Percentiles rank a stretch among this genome's conserved stretches.
Conservation (phyloP, 2,113 vertebrate species). For the Aegypius monachus region DNA sequence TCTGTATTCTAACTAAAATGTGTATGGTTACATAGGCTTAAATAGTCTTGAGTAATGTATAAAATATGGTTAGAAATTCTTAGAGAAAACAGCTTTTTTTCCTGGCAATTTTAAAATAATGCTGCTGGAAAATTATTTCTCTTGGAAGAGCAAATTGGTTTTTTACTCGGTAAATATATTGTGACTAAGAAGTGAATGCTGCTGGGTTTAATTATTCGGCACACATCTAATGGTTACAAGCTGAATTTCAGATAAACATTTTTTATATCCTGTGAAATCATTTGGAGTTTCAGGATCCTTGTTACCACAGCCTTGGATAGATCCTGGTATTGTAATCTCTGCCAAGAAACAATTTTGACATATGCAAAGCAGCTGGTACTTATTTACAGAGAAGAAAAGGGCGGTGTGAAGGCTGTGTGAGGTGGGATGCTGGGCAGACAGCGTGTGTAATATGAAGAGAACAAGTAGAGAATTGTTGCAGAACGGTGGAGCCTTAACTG, state of each 20-base stretch:
- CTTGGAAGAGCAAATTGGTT: neutral
- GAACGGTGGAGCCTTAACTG: neutral
- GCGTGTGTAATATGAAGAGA: neutral
- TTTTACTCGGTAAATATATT: neutral
- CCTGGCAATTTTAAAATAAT: neutral
- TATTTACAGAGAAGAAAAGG: neutral
- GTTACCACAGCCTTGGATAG: neutral
- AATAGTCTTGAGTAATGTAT: neutral
- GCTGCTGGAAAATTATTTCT: neutral
- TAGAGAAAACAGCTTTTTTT: neutral
- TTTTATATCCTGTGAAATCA: neutral
- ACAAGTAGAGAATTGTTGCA: neutral
- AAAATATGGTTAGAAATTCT: neutral
- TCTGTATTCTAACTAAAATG: neutral
- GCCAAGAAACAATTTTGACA: neutral
- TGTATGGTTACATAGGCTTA: neutral
- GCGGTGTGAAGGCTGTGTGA: neutral
- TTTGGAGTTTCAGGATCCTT: neutral
- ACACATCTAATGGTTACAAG: neutral
- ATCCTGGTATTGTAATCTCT: neutral
- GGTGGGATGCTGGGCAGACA: neutral
- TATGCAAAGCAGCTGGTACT: neutral
- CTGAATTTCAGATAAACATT: neutral
- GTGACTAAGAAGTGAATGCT: neutral
- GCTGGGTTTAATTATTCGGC: neutral